Evolutionary conservation across 2,888 invertebrate genomes (phyloP), one percentile per base, ranked within the genome.

Genomic region (Drosophila macrospina): DNA sequence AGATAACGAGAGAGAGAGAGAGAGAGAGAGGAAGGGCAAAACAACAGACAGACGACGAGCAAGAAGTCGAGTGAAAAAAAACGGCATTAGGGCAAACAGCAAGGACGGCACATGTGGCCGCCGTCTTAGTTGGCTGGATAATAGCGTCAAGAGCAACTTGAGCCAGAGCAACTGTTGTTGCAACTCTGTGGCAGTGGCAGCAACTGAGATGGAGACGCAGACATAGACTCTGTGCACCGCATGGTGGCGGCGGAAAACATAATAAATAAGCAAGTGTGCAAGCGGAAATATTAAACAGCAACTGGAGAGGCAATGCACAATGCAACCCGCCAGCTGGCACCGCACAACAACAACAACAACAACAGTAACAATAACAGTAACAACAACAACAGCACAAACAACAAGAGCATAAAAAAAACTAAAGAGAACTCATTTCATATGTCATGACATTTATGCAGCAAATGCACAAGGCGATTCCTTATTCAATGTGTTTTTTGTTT

Each of bases 181-280:
- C 11, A 2, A 4, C 13, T 5, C 10, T 39, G 39, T 16, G 10
- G 16, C 47, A 32, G 5, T 11, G n/a, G 11, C 47, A 15, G 32
- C 15, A 5, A 15, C 11, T 5, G 13, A n/a, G 20, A 30, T 0
- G 36, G 20, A 15, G 34, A 41, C 45, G 26, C 44, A 50, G 16
- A 28, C 1, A 8, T 10, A 15, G 28, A 45, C 16, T n/a, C 30
- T 60, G 66, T 59, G 68, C 86, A 50, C 84, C 84, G 51, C 86
- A 72, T 77, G 88, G 48, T 67, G 80, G 75, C 81, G 78, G 78
- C 83, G 80, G 73, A 78, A 86, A 76, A 75, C 76, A 84, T 80
- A 78, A 85, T 86, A 88, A 86, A 84, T 85, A 85, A 85, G 81
- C 84, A 88, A 88, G 87, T 77, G 86, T 80, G 73, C 85, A 67